Percentiles rank a stretch among this genome's conserved stretches.
Evolutionary conservation across 2,888 invertebrate genomes (phyloP).

Genomic region (Eupeodes latifasciatus): DNA sequence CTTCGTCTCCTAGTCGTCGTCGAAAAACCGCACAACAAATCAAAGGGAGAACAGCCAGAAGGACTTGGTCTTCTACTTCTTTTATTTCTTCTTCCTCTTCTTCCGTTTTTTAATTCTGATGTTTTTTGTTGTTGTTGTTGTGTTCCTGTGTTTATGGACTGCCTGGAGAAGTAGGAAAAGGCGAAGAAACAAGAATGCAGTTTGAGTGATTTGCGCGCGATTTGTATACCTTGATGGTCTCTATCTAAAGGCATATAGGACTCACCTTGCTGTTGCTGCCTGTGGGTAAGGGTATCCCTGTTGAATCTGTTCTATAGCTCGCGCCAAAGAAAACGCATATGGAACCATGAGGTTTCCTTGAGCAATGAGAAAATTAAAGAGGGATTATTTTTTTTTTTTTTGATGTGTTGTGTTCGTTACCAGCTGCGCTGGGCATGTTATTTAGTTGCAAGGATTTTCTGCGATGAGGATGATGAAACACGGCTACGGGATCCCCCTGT

Average conservation of each 20-base stretch:
- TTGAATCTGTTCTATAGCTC: slow-evolving; percentile 57
- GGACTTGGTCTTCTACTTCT: slow-evolving; percentile 39
- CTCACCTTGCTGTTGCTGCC: slow-evolving; percentile 54
- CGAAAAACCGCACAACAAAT: slow-evolving; percentile 73
- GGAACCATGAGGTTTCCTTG: slow-evolving; percentile 41
- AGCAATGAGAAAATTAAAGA: not conserved
- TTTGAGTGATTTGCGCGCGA: slow-evolving; percentile 76
- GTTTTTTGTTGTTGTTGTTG: not conserved
- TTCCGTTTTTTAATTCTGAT: slow-evolving; percentile 5
- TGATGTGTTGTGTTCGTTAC: slow-evolving; percentile 10
- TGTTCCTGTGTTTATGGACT: slow-evolving; percentile 10
- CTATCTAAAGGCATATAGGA: slow-evolving; percentile 6
- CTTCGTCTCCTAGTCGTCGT: not conserved
- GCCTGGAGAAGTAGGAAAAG: not conserved
- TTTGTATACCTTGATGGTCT: slow-evolving; percentile 59
- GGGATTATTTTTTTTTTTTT: slow-evolving; percentile 32
- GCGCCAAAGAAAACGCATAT: slow-evolving; percentile 72
- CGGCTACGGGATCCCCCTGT: slow-evolving; percentile 45
- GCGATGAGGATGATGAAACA: slow-evolving; percentile 24
- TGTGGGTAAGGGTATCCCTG: slow-evolving; percentile 54
- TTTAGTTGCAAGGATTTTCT: slow-evolving; percentile 45
- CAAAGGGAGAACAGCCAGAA: slow-evolving; percentile 64
- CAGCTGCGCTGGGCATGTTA: slow-evolving; percentile 61
- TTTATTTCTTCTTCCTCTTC: slow-evolving; percentile 24
- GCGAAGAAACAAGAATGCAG: slow-evolving; percentile 59